Conservation (phyloP, 2,113 vertebrate species). For the Seriola quinqueradiata region DNA sequence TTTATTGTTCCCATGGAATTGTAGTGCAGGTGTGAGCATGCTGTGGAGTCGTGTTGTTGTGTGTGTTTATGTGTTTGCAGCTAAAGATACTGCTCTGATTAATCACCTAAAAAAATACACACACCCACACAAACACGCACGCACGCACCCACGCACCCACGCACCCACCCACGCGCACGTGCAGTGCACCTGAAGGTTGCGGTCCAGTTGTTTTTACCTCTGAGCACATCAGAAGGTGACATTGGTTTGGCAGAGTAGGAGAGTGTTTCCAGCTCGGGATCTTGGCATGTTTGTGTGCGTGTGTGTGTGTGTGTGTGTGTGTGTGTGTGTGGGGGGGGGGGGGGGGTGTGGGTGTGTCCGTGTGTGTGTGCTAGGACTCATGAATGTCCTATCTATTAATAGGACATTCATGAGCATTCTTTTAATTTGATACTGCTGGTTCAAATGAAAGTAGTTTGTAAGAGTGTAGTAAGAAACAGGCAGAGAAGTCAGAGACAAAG, state of each 20-base stretch:
- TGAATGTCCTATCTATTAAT: not conserved
- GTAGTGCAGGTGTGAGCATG: constrained; percentile 19
- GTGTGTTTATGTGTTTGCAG: not conserved
- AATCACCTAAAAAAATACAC: too few species aligned
- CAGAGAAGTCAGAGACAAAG: not conserved
- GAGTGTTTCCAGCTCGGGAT: constrained; percentile 4
- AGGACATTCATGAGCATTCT: not conserved
- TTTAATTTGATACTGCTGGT: not conserved
- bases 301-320: not conserved
- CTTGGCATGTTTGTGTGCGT: not conserved
- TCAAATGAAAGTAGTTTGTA: not conserved
- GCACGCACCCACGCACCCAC: constrained; percentile 6
- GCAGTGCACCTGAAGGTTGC: constrained; percentile 41
- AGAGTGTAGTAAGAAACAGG: not conserved
- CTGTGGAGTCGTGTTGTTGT: not conserved
- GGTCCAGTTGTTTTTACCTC: constrained; percentile 27
- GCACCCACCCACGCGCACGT: constrained; percentile 6
- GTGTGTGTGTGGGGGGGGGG: too few species aligned
- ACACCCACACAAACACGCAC: too few species aligned
- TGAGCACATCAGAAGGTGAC: constrained; percentile 21
- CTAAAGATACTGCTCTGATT: too few species aligned
- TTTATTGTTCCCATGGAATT: constrained; percentile 32
- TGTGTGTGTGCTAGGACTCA: too few species aligned
- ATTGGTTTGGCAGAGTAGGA: constrained; percentile 35
- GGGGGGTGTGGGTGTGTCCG: too few species aligned